phyloP scores from a whole-genome alignment of 2,113 vertebrate genomes.

The Oryzias celebensis region DNA sequence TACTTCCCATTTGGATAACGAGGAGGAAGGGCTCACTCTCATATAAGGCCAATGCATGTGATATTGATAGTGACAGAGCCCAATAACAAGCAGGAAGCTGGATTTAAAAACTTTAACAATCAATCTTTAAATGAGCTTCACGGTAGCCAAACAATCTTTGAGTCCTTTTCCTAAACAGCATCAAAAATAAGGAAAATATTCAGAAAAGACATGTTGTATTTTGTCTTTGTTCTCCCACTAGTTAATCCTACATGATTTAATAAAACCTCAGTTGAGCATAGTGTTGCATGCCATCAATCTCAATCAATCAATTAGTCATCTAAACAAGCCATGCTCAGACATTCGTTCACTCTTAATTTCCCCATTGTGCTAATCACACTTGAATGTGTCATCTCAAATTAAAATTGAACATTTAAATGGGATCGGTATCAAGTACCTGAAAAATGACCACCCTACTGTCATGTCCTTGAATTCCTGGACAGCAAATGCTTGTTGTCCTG shows the following conservation, averaged over 20 bases:
- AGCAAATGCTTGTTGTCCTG: background rate
- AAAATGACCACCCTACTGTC: slow-evolving; percentile 39
- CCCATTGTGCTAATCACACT: slow-evolving; percentile 73
- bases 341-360: slow-evolving; percentile 70
- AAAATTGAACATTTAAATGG: slow-evolving; percentile 69
- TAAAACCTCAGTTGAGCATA: slow-evolving; percentile 65
- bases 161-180: slow-evolving; percentile 24
- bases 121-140: no score
- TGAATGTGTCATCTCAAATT: slow-evolving; percentile 72
- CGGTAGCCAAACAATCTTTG: slow-evolving; percentile 8
- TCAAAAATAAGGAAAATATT: slow-evolving; percentile 17
- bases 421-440: slow-evolving; percentile 61
- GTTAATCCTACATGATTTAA: slow-evolving; percentile 71
- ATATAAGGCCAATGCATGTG: no score
- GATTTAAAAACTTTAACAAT: no score
- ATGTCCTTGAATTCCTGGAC: slow-evolving; percentile 4
- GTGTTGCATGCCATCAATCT: slow-evolving; percentile 74
- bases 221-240: slow-evolving; percentile 53
- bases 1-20: no score
- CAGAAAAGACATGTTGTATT: slow-evolving; percentile 27
- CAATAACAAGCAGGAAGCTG: no score
- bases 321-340: slow-evolving; percentile 71
- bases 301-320: slow-evolving; percentile 73
- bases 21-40: no score
- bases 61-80: no score